These are phyloP conservation scores for Coregonus suidteri DNA, from an alignment of 2,797 vertebrate species.

Conservation along the genomic window DNA sequence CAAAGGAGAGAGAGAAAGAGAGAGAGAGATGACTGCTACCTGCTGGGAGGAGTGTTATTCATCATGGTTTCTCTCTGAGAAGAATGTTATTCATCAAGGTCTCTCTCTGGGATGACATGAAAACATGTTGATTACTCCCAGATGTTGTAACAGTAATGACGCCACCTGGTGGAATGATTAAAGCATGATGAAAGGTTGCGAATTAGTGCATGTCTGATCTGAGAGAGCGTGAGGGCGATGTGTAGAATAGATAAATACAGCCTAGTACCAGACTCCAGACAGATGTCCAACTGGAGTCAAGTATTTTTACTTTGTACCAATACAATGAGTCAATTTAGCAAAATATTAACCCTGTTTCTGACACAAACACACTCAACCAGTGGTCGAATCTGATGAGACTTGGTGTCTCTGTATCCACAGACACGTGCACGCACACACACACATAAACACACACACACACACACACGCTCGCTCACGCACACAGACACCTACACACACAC, in stretches of 20 bases:
- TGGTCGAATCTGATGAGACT: too few relatives aligned
- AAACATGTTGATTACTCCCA: constrained; percentile 54
- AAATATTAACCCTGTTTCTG: too few relatives aligned
- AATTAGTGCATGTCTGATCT: neutral
- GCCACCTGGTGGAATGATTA: neutral
- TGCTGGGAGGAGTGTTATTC: constrained; percentile 50
- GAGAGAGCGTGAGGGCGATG: neutral
- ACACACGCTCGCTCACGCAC: neutral
- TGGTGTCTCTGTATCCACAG: too few relatives aligned
- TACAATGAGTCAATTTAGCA: too few relatives aligned
- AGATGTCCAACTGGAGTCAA: too few relatives aligned
- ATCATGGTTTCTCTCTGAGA: constrained; percentile 40
- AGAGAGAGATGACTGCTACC: constrained; percentile 44
- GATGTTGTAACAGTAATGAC: constrained; percentile 1
- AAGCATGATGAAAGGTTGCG: neutral
- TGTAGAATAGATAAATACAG: neutral
- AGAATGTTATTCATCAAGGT: too few relatives aligned
- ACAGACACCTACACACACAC: neutral
- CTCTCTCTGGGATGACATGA: constrained; percentile 11
- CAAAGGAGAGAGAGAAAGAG: constrained; percentile 25
- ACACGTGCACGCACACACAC: neutral
- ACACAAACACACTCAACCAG: too few relatives aligned
- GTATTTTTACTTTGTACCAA: too few relatives aligned
- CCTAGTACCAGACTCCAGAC: too few relatives aligned
- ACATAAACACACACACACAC: neutral